These are phyloP conservation scores for Drosophila burlai DNA, from an alignment of 1,140 invertebrate genomes.

Conservation along the genomic window DNA sequence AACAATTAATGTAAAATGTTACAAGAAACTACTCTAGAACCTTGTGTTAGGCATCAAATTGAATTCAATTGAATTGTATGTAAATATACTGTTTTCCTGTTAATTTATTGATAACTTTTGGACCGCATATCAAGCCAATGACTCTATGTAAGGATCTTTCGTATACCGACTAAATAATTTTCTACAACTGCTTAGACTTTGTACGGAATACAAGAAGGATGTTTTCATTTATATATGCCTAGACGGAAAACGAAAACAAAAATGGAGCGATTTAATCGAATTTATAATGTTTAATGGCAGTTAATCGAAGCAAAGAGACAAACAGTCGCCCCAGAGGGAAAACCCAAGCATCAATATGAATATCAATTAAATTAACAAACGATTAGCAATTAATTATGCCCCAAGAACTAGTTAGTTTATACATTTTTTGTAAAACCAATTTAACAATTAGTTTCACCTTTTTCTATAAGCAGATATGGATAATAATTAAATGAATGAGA, in stretches of 20 bases:
- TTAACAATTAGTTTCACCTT: slow-evolving; percentile 69
- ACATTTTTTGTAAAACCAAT: slow-evolving; percentile 80
- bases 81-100: slow-evolving; percentile 62
- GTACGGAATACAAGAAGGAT: slow-evolving; percentile 11
- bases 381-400: slow-evolving; percentile 71
- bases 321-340: slow-evolving; percentile 11
- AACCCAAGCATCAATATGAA: slow-evolving; percentile 59
- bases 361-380: slow-evolving; percentile 77
- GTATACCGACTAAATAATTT: slow-evolving; percentile 61
- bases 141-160: slow-evolving; percentile 58
- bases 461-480: slow-evolving; percentile 79
- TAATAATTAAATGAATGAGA: slow-evolving; percentile 65
- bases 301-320: slow-evolving; percentile 57
- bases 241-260: slow-evolving; percentile 34
- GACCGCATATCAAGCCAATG: slow-evolving; percentile 70
- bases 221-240: slow-evolving; percentile 45
- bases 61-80: slow-evolving; percentile 39
- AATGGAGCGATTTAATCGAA: slow-evolving; percentile 80
- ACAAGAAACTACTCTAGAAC: not conserved
- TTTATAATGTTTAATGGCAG: slow-evolving; percentile 83
- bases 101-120: slow-evolving; percentile 45
- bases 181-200: slow-evolving; percentile 47
- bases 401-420: slow-evolving; percentile 73
- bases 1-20: slow-evolving; percentile 40
- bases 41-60: slow-evolving; percentile 44